Percentiles rank a stretch among this genome's conserved stretches.
These are phyloP conservation scores for Acrocyrtus sp. DNA, from an alignment of 2,888 invertebrate genomes.

Conservation along the genomic window DNA sequence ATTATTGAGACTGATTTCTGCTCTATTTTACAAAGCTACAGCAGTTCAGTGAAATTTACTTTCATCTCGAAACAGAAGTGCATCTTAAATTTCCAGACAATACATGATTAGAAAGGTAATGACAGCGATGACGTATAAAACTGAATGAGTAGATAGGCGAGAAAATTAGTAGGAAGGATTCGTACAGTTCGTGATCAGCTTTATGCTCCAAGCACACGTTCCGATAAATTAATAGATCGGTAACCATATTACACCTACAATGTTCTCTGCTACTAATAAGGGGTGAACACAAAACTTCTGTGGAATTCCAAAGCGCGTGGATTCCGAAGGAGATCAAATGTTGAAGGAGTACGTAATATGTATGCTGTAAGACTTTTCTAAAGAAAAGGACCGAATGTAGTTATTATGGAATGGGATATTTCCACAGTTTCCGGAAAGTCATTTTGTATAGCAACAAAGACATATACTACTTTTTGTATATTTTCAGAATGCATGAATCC, in stretches of 20 bases:
- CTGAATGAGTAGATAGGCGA: neutral
- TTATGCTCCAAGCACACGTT: neutral
- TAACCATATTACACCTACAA: neutral
- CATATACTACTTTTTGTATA: neutral
- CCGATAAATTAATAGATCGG: conserved; percentile 1
- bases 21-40: neutral
- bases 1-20: too few relatives aligned
- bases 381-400: neutral
- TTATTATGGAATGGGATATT: neutral
- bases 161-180: conserved; percentile 31
- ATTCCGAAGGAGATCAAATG: neutral
- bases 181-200: neutral
- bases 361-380: neutral
- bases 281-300: neutral
- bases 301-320: conserved; percentile 1
- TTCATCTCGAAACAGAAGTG: too few relatives aligned
- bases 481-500: neutral
- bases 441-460: too few relatives aligned
- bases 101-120: conserved; percentile 11
- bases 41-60: too few relatives aligned
- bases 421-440: too few relatives aligned
- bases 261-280: neutral
- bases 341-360: neutral
- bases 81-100: conserved; percentile 15
- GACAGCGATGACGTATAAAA: neutral